phyloP scores from a whole-genome alignment of 2,797 vertebrate species.

The Cephalopachus bancanus region DNA sequence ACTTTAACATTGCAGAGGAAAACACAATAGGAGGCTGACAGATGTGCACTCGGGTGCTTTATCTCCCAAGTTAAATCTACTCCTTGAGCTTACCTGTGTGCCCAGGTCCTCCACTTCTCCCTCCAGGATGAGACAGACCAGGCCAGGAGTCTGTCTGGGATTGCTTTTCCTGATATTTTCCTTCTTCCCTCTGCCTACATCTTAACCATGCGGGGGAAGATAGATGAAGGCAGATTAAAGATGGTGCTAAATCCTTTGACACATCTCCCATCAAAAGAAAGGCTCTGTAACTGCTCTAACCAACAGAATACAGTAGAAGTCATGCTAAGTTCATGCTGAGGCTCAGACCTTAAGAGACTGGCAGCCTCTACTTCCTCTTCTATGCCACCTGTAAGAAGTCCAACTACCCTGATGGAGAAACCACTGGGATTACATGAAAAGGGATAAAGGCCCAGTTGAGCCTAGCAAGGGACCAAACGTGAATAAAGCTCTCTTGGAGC shows the following conservation, averaged over 20 bases:
- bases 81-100: neutral
- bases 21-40: conserved; percentile 10
- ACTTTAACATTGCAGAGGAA: conserved; percentile 25
- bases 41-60: neutral
- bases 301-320: neutral
- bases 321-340: neutral
- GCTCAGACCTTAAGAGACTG: neutral
- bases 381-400: neutral
- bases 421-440: neutral
- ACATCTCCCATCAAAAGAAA: neutral
- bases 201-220: neutral
- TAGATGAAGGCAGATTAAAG: conserved; percentile 29
- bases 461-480: neutral
- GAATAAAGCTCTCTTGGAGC: neutral
- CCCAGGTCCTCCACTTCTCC: neutral
- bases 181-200: neutral
- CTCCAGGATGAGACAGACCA: neutral
- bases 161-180: neutral
- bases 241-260: neutral
- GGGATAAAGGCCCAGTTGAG: neutral
- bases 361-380: neutral
- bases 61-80: neutral
- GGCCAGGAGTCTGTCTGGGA: neutral
- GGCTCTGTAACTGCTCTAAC: neutral
- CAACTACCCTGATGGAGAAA: neutral